phyloP scores from a whole-genome alignment of 1,140 invertebrate genomes.

The Penaeus indicus region DNA sequence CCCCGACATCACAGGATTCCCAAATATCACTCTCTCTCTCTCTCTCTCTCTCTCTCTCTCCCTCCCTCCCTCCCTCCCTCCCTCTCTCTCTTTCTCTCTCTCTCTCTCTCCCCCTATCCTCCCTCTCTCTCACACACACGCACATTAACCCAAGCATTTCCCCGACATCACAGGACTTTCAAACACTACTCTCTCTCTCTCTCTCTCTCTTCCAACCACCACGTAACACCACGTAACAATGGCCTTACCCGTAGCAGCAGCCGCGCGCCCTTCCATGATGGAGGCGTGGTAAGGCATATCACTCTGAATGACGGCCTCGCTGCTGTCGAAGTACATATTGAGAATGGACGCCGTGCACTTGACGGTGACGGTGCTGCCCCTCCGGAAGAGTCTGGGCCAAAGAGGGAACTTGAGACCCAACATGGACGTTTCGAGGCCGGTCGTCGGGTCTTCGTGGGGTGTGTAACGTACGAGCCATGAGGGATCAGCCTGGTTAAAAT shows the following conservation, averaged over 20 bases:
- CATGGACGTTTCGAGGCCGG: slow-evolving; percentile 37
- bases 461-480: slow-evolving; percentile 37
- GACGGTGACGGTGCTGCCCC: slow-evolving; percentile 20
- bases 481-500: slow-evolving; percentile 24
- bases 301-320: slow-evolving; percentile 13
- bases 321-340: slow-evolving; percentile 40
- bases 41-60: too few relatives aligned
- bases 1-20: too few relatives aligned
- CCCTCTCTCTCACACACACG: too few relatives aligned
- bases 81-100: too few relatives aligned
- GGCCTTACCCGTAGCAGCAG: slow-evolving; percentile 11
- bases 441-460: slow-evolving; percentile 13
- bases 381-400: slow-evolving; percentile 26
- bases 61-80: too few relatives aligned
- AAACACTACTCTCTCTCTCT: too few relatives aligned
- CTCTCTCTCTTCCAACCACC: too few relatives aligned
- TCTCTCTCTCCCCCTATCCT: too few relatives aligned
- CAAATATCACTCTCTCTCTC: too few relatives aligned
- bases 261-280: slow-evolving; percentile 46
- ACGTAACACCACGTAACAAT: too few relatives aligned
- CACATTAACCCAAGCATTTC: too few relatives aligned
- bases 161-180: too few relatives aligned
- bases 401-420: slow-evolving; percentile 34
- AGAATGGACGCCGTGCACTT: slow-evolving; percentile 46
- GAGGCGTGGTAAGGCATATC: slow-evolving; percentile 49